Conservation (phyloP, 2,888 invertebrate species). For the Orthosia incerta region DNA sequence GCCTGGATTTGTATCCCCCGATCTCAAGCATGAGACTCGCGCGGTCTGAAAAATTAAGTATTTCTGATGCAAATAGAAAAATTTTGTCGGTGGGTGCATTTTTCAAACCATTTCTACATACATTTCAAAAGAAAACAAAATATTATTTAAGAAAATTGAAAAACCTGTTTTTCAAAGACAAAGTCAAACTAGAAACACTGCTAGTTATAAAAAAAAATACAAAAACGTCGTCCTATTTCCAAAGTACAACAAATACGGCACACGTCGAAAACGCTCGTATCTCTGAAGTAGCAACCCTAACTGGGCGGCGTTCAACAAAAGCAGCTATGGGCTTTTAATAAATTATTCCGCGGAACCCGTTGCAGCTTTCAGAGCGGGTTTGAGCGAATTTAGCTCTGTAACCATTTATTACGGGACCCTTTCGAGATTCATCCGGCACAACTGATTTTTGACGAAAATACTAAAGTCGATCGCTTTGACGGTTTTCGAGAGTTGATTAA, state of each 20-base stretch:
- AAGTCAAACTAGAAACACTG: not conserved
- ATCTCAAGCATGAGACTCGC: too few species aligned
- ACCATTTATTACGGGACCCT: slow-evolving; percentile 76
- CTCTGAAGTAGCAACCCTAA: slow-evolving; percentile 69
- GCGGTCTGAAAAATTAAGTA: too few species aligned
- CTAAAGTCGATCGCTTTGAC: slow-evolving; percentile 61
- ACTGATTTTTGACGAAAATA: slow-evolving; percentile 75
- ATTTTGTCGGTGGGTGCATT: too few species aligned
- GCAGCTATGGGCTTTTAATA: slow-evolving; percentile 82
- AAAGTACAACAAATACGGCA: slow-evolving; percentile 28
- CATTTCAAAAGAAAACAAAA: not conserved
- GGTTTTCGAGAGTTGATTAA: slow-evolving; percentile 63
- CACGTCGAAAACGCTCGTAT: slow-evolving; percentile 32
- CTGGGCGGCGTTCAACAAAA: slow-evolving; percentile 75
- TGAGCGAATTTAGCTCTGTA: slow-evolving; percentile 73
- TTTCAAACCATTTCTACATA: not conserved
- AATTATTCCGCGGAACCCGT: slow-evolving; percentile 81
- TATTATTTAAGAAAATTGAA: too few species aligned
- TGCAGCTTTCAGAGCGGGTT: slow-evolving; percentile 77
- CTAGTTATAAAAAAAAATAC: not conserved
- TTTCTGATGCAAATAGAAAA: not conserved
- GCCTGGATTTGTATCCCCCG: too few species aligned
- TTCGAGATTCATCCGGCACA: slow-evolving; percentile 69
- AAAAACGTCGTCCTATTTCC: not conserved
- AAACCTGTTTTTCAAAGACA: not conserved